phyloP scores from a whole-genome alignment of 2,113 vertebrate genomes.

The Falcunculus frontatus region DNA sequence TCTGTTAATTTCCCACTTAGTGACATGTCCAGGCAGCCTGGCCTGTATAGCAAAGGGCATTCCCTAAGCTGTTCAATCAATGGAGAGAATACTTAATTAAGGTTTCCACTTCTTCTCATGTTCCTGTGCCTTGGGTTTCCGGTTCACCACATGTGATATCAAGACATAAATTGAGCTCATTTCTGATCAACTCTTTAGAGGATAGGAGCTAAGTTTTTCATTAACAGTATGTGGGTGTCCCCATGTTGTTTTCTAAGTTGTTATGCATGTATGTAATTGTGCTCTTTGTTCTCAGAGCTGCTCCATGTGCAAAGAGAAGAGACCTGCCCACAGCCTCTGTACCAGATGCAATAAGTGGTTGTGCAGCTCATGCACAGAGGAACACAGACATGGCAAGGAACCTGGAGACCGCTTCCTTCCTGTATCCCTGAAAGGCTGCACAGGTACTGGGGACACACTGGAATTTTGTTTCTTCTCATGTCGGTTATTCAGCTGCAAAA shows the following conservation, averaged over 20 bases:
- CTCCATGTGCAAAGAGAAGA: slow-evolving; percentile 75
- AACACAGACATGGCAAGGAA: slow-evolving; percentile 62
- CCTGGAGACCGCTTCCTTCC: slow-evolving; percentile 53
- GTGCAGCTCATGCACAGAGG: slow-evolving; percentile 78
- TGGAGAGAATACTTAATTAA: background rate
- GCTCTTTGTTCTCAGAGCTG: slow-evolving; percentile 68
- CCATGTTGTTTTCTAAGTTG: background rate
- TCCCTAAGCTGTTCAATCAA: background rate
- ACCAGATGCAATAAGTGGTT: slow-evolving; percentile 79
- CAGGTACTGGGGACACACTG: slow-evolving; percentile 51
- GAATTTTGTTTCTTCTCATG: background rate
- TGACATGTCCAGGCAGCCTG: background rate
- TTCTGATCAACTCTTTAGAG: background rate
- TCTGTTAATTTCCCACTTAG: background rate
- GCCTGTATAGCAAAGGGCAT: background rate
- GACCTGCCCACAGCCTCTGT: slow-evolving; percentile 76
- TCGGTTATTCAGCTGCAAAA: background rate
- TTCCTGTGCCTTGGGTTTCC: background rate
- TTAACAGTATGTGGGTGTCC: background rate
- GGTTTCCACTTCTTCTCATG: background rate
- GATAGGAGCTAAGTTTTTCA: background rate
- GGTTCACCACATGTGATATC: background rate
- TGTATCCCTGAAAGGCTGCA: slow-evolving; percentile 56
- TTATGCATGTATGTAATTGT: background rate
- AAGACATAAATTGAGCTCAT: background rate